Base-by-base conservation (phyloP, 2,797 vertebrate genomes). In the Naso thynnoides region DNA sequence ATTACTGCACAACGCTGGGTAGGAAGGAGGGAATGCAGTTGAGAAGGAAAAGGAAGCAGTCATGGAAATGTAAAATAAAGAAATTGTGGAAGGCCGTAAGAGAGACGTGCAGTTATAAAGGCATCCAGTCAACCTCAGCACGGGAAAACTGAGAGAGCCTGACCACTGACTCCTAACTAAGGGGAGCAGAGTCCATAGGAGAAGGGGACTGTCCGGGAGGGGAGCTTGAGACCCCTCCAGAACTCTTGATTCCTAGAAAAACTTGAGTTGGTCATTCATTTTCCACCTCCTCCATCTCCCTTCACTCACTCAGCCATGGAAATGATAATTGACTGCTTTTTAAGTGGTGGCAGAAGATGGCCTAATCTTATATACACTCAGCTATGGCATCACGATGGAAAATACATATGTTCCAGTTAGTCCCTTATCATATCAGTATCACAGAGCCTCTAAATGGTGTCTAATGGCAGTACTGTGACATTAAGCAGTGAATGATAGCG, bases 241-340 rank as follows among this genome's bases (percentile, higher is more conserved):
- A 67, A 44, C 56, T 54, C 45, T n/a, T 42, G 41, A 79, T 83
- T 88, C 73, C 69, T 63, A 79, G 60, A 85, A 89, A 90, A 89
- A 91, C 67, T 88, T 73, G 76, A 80, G 79, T 48, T 71, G 42
- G 39, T 76, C 72, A 78, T 87, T 88, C 44, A 82, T 81, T 68
- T 76, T 73, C 83, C 29, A 73, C 62, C 63, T 41, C 15, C 54
- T 47, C n/a, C 33, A 9, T 36, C 44, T 9, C 59, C 14, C 55
- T 61, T 80, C 68, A 53, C 76, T 68, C 55, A 62, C 47, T 41
- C 52, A 82, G 73, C 79, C 49, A 59, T 74, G 84, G 86, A 91
- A 88, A 90, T 82, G 66, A 86, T 85, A 77, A 82, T 66, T 86
- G 82, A 86, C 79, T 88, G 81, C 73, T 85, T 79, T 76, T 83